Conservation (phyloP, 53 echinoderm and acorn worm species). For the Mesocentrotus franciscanus region DNA sequence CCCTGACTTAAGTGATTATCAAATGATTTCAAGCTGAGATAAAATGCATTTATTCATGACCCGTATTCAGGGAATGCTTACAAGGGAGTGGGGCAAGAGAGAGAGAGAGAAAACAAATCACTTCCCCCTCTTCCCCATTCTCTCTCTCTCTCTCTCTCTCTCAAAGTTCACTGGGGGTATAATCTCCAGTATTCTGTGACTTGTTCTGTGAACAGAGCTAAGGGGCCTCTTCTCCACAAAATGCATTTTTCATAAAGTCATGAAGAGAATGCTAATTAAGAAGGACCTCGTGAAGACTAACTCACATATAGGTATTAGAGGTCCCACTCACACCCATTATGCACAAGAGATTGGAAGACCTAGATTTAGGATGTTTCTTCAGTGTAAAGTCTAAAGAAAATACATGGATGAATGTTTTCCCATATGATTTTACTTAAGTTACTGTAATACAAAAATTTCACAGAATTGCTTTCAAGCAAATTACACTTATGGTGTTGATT, state of each 20-base stretch:
- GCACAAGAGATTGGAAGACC: background rate
- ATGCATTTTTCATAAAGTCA: conserved; percentile 53
- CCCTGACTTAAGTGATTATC: conserved; percentile 68
- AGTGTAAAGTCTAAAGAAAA: background rate
- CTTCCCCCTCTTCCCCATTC: background rate
- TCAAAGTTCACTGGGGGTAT: background rate
- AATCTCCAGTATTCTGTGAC: background rate
- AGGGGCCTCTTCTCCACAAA: background rate
- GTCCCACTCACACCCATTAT: background rate
- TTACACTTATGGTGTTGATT: background rate
- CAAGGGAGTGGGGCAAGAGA: background rate
- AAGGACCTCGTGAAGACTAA: background rate
- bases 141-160: background rate
- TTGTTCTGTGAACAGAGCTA: background rate
- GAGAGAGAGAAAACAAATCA: background rate
- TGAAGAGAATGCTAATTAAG: conserved; percentile 34
- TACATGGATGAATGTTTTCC: background rate
- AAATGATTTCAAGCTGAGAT: conserved; percentile 58
- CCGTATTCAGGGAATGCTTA: background rate
- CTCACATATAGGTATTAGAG: background rate
- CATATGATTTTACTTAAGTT: background rate
- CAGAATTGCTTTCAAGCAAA: too few species aligned
- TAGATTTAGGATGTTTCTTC: too few species aligned
- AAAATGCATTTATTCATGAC: conserved; percentile 70
- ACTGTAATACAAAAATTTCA: too few species aligned